Conservation (phyloP, 2,113 vertebrate species). For the Pitta sordida region DNA sequence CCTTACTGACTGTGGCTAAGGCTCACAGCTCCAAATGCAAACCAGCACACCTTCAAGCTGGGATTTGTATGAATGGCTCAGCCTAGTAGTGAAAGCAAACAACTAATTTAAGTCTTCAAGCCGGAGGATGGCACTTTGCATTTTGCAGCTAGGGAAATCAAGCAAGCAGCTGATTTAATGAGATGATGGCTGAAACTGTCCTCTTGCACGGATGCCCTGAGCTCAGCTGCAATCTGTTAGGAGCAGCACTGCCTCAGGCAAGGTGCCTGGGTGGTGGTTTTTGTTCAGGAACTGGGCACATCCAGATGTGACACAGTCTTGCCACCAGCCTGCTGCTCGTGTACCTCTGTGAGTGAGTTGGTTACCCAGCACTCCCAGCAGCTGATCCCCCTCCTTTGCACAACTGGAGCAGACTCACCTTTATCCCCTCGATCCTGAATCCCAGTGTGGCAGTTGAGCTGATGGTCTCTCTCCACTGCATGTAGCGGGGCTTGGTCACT, state of each 20-base stretch:
- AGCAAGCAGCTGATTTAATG: not conserved
- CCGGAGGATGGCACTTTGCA: not conserved
- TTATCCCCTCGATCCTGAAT: conserved; percentile 97
- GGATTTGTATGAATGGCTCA: not conserved
- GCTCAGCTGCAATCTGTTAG: not conserved
- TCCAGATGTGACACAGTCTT: accelerated
- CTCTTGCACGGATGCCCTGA: not conserved
- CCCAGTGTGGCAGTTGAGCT: conserved; percentile 93
- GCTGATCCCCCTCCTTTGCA: not conserved
- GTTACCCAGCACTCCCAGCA: accelerated
- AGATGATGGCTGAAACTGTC: not conserved
- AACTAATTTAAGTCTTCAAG: not conserved
- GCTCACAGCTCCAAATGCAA: not conserved
- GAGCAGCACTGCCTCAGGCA: not conserved
- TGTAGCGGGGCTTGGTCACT: conserved; percentile 96
- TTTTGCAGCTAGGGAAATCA: not conserved
- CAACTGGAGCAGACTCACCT: conserved; percentile 73
- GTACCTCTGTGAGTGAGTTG: not conserved
- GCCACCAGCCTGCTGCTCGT: not conserved
- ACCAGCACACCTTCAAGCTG: not conserved
- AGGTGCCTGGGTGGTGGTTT: not conserved
- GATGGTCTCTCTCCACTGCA: conserved; percentile 99
- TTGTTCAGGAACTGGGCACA: not conserved
- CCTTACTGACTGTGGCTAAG: not conserved
- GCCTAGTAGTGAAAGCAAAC: not conserved